Percentiles rank a stretch among this genome's conserved stretches.
These are phyloP conservation scores for Drosophila buzzatii DNA, from an alignment of 2,888 invertebrate species.

Conservation along the genomic window DNA sequence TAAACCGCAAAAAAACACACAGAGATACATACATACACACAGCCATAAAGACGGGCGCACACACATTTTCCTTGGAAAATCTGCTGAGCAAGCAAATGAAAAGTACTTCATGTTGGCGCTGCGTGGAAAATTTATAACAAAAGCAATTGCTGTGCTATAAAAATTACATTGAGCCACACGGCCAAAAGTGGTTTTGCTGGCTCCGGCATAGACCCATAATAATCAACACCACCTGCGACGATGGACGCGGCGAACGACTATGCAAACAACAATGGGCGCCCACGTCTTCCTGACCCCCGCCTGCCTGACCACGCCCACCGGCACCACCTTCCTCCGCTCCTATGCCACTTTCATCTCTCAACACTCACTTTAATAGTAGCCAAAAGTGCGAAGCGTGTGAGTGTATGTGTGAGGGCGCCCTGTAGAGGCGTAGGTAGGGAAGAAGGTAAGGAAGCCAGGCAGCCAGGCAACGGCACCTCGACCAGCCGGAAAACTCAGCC, in stretches of 20 bases:
- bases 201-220: slow-evolving; percentile 57
- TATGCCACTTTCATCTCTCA: slow-evolving; percentile 13
- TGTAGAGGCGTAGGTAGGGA: background rate
- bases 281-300: background rate
- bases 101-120: slow-evolving; percentile 52
- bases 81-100: slow-evolving; percentile 11
- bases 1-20: slow-evolving; percentile 38
- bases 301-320: background rate
- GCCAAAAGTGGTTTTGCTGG: slow-evolving; percentile 16
- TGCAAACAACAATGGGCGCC: slow-evolving; percentile 24
- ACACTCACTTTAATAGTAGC: slow-evolving; percentile 35
- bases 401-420: slow-evolving; percentile 30
- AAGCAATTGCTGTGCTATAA: slow-evolving; percentile 78
- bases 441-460: background rate
- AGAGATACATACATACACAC: slow-evolving; percentile 5
- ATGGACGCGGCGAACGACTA: slow-evolving; percentile 12
- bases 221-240: slow-evolving; percentile 71
- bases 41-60: slow-evolving; percentile 35
- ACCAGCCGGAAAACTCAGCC: slow-evolving; percentile 12
- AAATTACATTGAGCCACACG: slow-evolving; percentile 63
- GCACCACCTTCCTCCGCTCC: background rate
- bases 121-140: slow-evolving; percentile 65
- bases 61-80: slow-evolving; percentile 21
- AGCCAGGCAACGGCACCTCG: background rate
- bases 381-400: slow-evolving; percentile 56